These are phyloP conservation scores for Gymnodraco acuticeps DNA, from an alignment of 2,797 vertebrate genomes.

Conservation along the genomic window DNA sequence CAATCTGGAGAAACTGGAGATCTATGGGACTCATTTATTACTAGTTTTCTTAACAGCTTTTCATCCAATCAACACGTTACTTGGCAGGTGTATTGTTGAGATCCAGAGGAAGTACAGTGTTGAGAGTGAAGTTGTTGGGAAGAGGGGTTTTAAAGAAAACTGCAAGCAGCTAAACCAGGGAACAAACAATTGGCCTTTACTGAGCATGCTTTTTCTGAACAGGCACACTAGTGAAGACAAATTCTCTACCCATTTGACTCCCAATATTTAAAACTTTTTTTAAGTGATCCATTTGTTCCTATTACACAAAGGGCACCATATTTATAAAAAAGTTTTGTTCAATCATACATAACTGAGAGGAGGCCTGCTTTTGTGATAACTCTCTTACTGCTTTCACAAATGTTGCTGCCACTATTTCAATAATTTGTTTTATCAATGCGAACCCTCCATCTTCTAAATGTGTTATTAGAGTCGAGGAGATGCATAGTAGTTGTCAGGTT, in stretches of 20 bases:
- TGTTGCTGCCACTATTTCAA: constrained; percentile 29
- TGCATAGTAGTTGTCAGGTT: constrained; percentile 35
- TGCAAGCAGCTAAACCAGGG: no score
- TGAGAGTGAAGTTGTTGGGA: no score
- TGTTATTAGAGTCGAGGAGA: constrained; percentile 26
- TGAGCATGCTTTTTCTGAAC: no score
- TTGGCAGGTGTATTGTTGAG: no score
- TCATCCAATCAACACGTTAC: no score
- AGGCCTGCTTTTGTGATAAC: constrained; percentile 2
- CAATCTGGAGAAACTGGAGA: no score
- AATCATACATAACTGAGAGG: constrained; percentile 11
- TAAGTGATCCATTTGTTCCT: constrained; percentile 50
- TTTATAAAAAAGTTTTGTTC: constrained; percentile 41
- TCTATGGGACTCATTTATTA: no score
- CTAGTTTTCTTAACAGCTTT: no score
- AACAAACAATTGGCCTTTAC: neutral
- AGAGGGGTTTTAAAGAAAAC: no score
- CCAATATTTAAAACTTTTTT: constrained; percentile 34
- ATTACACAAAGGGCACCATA: constrained; percentile 30
- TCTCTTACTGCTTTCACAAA: constrained; percentile 13
- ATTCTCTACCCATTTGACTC: constrained; percentile 28
- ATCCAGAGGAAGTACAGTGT: no score
- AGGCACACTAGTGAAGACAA: constrained; percentile 21
- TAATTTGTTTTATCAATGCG: constrained; percentile 29
- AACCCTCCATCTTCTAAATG: constrained; percentile 27